These are phyloP conservation scores for Morone saxatilis DNA, from an alignment of 2,113 vertebrate genomes.

Conservation along the genomic window DNA sequence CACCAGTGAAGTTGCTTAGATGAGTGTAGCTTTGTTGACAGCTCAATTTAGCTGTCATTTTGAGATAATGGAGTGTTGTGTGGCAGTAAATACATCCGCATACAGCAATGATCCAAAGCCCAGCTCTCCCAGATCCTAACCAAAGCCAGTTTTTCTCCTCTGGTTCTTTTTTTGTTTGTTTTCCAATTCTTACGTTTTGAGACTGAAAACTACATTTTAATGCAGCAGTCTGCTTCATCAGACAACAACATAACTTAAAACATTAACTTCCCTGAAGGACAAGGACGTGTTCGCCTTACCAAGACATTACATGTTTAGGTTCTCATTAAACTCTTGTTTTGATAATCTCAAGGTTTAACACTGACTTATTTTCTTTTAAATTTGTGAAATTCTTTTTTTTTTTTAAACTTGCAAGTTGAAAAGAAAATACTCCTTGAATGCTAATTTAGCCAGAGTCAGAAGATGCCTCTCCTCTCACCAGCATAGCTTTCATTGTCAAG, in stretches of 20 bases:
- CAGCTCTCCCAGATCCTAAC: slow-evolving; percentile 17
- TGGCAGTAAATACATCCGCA: slow-evolving; percentile 44
- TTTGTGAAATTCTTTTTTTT: neutral
- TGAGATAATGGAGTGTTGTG: slow-evolving; percentile 65
- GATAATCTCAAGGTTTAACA: slow-evolving; percentile 2
- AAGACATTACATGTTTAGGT: neutral
- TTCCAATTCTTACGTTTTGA: neutral
- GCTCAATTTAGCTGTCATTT: slow-evolving; percentile 72
- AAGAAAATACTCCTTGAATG: slow-evolving; percentile 34
- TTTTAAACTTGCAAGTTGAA: neutral
- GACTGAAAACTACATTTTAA: neutral
- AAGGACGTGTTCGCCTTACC: slow-evolving; percentile 3
- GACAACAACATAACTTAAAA: neutral
- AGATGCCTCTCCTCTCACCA: slow-evolving; percentile 49
- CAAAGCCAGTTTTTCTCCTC: slow-evolving; percentile 3
- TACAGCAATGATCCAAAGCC: slow-evolving; percentile 42
- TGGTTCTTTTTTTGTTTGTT: slow-evolving; percentile 4
- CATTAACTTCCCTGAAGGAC: slow-evolving; percentile 14
- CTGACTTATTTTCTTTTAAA: neutral
- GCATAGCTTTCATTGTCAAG: slow-evolving; percentile 49
- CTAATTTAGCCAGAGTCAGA: slow-evolving; percentile 29
- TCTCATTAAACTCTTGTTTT: slow-evolving; percentile 41
- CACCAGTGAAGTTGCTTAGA: slow-evolving; percentile 60
- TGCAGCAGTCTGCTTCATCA: neutral
- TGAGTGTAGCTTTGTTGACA: slow-evolving; percentile 70